A percentile compares a stretch with the other conserved stretches of the same genome.
phyloP scores from a whole-genome alignment of 2,797 vertebrate species.

The Kryptolebias ocellatus region DNA sequence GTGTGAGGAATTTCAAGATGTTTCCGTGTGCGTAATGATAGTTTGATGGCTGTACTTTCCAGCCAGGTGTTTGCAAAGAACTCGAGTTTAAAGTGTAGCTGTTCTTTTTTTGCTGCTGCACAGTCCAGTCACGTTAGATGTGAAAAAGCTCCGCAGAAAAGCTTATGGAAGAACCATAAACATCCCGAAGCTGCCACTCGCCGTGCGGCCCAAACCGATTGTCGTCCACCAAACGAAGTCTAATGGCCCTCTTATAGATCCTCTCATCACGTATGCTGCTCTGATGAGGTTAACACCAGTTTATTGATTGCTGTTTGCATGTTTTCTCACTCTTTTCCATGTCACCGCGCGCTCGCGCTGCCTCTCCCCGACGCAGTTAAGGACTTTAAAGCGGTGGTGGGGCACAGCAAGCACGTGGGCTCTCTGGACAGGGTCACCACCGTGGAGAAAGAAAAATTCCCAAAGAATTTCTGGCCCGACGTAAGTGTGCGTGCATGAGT shows the following conservation, averaged over 20 bases:
- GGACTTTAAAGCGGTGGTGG: conserved; percentile 79
- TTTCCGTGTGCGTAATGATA: conserved; percentile 37
- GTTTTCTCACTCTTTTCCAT: conserved; percentile 81
- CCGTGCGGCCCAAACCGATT: conserved; percentile 62
- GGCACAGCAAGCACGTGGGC: conserved; percentile 71
- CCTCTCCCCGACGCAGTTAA: conserved; percentile 67
- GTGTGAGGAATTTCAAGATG: conserved; percentile 18
- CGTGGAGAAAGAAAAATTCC: conserved; percentile 86
- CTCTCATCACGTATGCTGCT: conserved; percentile 75
- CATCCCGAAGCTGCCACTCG: conserved; percentile 76
- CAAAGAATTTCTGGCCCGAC: conserved; percentile 86
- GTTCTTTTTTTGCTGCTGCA: conserved; percentile 59
- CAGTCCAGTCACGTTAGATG: conserved; percentile 80
- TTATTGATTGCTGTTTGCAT: conserved; percentile 86
- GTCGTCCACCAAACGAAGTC: conserved; percentile 65
- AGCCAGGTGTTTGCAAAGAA: conserved; percentile 61
- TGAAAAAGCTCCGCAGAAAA: conserved; percentile 82
- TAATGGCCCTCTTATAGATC: conserved; percentile 83
- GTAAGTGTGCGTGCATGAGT: conserved; percentile 74
- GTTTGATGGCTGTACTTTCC: conserved; percentile 39
- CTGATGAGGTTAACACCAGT: conserved; percentile 84
- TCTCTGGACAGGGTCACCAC: conserved; percentile 77
- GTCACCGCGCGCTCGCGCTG: conserved; percentile 33
- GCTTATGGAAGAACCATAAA: conserved; percentile 86
- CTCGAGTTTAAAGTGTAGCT: conserved; percentile 62